These are phyloP conservation scores for Pocillopora meandrina DNA, from an alignment of 92 coral and sea anemone species.

Conservation along the genomic window DNA sequence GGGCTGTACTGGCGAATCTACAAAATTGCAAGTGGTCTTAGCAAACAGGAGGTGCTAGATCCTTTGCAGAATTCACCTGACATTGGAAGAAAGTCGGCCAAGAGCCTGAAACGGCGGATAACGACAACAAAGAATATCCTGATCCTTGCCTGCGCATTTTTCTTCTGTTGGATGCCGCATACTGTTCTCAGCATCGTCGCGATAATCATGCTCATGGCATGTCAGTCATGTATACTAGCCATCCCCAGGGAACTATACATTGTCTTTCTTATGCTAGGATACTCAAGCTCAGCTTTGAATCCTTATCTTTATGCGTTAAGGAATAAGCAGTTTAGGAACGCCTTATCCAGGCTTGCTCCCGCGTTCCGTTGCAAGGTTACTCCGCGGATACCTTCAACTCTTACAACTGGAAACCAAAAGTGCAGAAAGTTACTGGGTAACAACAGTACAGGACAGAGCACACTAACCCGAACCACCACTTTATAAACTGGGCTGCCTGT, in stretches of 20 bases:
- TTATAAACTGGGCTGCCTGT: background rate
- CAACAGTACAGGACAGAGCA: conserved; percentile 1
- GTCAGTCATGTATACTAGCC: conserved; percentile 31
- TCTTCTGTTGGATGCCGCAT: conserved; percentile 86
- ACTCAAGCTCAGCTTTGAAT: conserved; percentile 65
- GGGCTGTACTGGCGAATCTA: conserved; percentile 74
- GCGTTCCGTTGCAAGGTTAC: conserved; percentile 7
- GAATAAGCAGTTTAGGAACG: conserved; percentile 54
- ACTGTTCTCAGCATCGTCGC: conserved; percentile 60
- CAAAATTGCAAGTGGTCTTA: conserved; percentile 48
- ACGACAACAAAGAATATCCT: conserved; percentile 77
- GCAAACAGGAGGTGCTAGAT: background rate
- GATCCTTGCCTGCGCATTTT: conserved; percentile 71
- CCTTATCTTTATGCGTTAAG: conserved; percentile 71
- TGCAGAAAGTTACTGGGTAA: background rate
- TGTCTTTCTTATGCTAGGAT: conserved; percentile 60
- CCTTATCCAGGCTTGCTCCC: conserved; percentile 6
- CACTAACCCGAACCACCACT: background rate
- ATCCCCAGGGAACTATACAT: conserved; percentile 48
- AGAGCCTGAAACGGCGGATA: conserved; percentile 25
- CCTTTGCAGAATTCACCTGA: conserved; percentile 4
- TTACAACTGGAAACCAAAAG: conserved; percentile 19
- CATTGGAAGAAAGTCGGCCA: background rate
- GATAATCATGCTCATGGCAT: conserved; percentile 12
- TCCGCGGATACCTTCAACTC: conserved; percentile 1